phyloP scores from a whole-genome alignment of 2,113 vertebrate species.

The Montifringilla adamsi region DNA sequence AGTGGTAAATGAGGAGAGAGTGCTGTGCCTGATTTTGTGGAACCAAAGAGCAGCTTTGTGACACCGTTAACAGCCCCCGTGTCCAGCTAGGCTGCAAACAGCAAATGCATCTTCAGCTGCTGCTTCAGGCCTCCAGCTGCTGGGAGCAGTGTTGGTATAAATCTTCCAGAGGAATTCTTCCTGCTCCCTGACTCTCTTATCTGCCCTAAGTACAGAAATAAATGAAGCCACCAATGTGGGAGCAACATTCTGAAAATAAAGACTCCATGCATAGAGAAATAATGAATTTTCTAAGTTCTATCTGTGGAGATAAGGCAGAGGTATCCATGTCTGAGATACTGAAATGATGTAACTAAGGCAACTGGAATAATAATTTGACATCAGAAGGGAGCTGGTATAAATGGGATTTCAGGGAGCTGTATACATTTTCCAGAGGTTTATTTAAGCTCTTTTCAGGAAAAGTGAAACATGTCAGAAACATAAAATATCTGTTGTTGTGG shows the following conservation, averaged over 20 bases:
- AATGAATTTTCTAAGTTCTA: conserved; percentile 21
- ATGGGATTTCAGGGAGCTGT: conserved; percentile 15
- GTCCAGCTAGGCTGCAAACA: background rate
- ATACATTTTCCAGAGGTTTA: conserved; percentile 24
- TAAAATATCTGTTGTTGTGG: background rate
- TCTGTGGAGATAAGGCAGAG: conserved; percentile 31
- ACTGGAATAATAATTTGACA: conserved; percentile 45
- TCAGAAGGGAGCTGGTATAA: background rate
- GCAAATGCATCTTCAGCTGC: background rate
- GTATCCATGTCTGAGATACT: conserved; percentile 18
- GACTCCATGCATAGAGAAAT: background rate
- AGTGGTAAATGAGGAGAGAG: background rate
- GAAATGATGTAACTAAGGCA: conserved; percentile 48
- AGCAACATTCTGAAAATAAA: conserved; percentile 10
- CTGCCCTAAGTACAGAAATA: background rate
- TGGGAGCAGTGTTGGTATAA: background rate
- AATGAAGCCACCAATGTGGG: background rate
- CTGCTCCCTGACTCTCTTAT: background rate
- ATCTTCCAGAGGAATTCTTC: background rate
- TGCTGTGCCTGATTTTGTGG: background rate
- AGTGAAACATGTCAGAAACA: background rate
- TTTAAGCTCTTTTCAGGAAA: conserved; percentile 1
- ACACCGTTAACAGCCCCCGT: fast-evolving
- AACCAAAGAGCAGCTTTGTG: background rate
- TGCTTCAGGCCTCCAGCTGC: background rate